Evolutionary conservation across 2,888 invertebrate species (phyloP).

Genomic region (Amiota communis): DNA sequence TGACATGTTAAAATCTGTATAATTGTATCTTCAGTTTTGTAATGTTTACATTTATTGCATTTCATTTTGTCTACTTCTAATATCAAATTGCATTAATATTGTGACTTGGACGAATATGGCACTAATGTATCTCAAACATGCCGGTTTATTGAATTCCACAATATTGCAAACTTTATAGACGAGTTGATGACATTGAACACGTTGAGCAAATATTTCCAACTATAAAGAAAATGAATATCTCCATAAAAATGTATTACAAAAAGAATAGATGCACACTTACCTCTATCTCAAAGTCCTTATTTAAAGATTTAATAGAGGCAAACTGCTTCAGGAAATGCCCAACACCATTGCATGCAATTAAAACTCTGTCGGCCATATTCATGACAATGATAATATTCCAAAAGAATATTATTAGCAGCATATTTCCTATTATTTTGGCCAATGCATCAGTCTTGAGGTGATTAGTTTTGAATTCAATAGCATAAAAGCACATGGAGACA

Average conservation of each 20-base stretch:
- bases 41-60: background rate
- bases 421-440: too few species aligned
- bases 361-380: conserved; percentile 44
- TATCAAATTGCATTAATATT: conserved; percentile 59
- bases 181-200: conserved; percentile 41
- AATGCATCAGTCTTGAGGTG: too few species aligned
- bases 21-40: background rate
- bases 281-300: conserved; percentile 41
- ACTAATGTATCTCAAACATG: conserved; percentile 44
- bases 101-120: conserved; percentile 47
- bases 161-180: conserved; percentile 43
- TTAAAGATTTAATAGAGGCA: conserved; percentile 32
- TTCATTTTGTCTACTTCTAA: conserved; percentile 22
- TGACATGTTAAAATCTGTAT: background rate
- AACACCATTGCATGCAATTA: conserved; percentile 47
- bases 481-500: conserved; percentile 52
- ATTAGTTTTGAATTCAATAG: conserved; percentile 43
- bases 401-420: too few species aligned
- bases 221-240: conserved; percentile 16
- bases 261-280: conserved; percentile 34
- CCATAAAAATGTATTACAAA: background rate
- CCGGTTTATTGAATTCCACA: conserved; percentile 46
- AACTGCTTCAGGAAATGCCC: conserved; percentile 47
- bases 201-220: conserved; percentile 45
- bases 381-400: conserved; percentile 39